Evolutionary conservation across 2,113 vertebrate species (phyloP).

Genomic region (Aegithalos caudatus): DNA sequence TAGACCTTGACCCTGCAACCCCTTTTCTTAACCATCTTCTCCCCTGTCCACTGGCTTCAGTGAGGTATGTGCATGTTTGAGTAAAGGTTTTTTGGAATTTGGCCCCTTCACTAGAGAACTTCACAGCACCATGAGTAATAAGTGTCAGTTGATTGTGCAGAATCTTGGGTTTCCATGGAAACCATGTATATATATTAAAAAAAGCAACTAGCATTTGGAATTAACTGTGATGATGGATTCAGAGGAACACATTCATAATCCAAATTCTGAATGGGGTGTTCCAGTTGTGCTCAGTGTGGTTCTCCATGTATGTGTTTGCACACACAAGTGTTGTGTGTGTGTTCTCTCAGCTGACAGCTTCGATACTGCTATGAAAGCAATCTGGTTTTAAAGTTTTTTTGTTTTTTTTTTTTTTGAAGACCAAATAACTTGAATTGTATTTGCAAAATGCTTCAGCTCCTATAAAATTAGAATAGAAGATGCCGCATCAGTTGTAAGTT

Average conservation of each 20-base stretch:
- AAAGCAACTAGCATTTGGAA: conserved; percentile 36
- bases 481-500: conserved; percentile 54
- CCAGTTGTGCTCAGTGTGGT: conserved; percentile 7
- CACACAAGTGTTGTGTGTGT: not conserved
- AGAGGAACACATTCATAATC: not conserved
- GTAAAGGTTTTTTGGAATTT: conserved; percentile 6
- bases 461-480: conserved; percentile 63
- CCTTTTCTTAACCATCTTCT: conserved; percentile 26
- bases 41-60: not conserved
- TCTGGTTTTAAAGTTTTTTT: conserved; percentile 28
- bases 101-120: conserved; percentile 42
- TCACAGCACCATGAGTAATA: conserved; percentile 46
- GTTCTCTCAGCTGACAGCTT: conserved; percentile 18
- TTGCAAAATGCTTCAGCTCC: conserved; percentile 52
- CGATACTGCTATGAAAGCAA: conserved; percentile 43
- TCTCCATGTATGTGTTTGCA: conserved; percentile 12
- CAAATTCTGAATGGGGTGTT: conserved; percentile 7
- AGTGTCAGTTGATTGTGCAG: conserved; percentile 34
- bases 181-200: not conserved
- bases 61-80: not conserved
- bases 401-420: conserved; percentile 10
- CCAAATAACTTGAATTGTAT: conserved; percentile 48
- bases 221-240: conserved; percentile 32
- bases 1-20: not conserved
- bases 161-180: conserved; percentile 24